These are phyloP conservation scores for Pelochelys cantorii DNA, from an alignment of 2,797 vertebrate genomes.

Conservation along the genomic window DNA sequence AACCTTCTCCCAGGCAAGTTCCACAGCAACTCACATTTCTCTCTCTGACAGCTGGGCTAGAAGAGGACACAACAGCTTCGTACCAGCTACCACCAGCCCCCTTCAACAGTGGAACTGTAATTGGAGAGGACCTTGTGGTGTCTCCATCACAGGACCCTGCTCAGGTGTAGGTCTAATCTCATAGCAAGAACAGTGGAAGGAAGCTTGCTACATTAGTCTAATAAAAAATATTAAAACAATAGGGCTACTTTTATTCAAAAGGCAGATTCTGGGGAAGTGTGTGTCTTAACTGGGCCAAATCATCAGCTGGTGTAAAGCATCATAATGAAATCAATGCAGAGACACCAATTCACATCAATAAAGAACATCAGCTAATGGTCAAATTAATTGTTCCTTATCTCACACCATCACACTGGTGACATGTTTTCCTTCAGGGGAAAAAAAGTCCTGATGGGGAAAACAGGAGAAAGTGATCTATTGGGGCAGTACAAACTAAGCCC, in stretches of 20 bases:
- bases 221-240: background rate
- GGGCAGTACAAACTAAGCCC: background rate
- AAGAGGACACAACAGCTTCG: background rate
- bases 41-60: background rate
- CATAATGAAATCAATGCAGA: background rate
- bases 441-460: background rate
- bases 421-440: background rate
- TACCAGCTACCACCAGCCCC: background rate
- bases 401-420: background rate
- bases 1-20: background rate
- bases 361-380: background rate
- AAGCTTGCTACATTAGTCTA: background rate
- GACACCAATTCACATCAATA: background rate
- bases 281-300: background rate
- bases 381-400: background rate
- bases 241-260: background rate
- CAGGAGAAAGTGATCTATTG: background rate
- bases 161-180: background rate
- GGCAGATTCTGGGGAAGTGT: background rate
- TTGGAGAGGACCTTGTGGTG: background rate
- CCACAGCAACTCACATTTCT: background rate
- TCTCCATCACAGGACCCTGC: background rate
- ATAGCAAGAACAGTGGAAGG: background rate
- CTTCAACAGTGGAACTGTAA: background rate
- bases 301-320: background rate